A percentile compares a stretch with the other conserved stretches of the same genome.
Conservation (phyloP, 2,888 invertebrate species). For the Molorchus minor region DNA sequence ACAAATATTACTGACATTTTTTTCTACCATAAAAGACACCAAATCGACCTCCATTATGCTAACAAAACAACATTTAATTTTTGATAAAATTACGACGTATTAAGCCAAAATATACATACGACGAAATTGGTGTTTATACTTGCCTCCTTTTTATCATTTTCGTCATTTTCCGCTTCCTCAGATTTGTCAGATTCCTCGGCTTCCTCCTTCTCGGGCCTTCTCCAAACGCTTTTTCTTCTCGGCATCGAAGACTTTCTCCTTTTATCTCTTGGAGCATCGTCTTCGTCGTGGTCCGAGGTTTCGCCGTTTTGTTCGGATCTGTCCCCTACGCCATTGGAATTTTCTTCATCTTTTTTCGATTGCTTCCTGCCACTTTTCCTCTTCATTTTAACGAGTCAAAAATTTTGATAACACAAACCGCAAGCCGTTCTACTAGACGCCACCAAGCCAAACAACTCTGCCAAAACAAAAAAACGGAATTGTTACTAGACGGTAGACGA, state of each 20-base stretch:
- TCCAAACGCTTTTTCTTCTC: constrained; percentile 38
- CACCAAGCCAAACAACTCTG: constrained; percentile 20
- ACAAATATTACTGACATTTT: too few species aligned
- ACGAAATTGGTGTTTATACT: constrained; percentile 2
- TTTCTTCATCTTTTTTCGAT: constrained; percentile 29
- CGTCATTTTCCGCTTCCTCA: constrained; percentile 26
- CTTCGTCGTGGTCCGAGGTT: constrained; percentile 45
- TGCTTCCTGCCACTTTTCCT: constrained; percentile 33
- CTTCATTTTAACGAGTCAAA: constrained; percentile 30
- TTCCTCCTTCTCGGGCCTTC: constrained; percentile 25
- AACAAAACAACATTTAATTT: neutral
- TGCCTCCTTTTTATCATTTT: constrained; percentile 30
- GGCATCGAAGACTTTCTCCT: constrained; percentile 43
- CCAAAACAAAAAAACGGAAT: constrained; percentile 21
- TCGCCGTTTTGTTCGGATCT: constrained; percentile 40
- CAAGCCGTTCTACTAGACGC: constrained; percentile 15
- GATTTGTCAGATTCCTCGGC: constrained; percentile 21
- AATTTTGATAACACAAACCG: constrained; percentile 14
- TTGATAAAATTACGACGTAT: neutral
- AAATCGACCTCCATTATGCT: constrained; percentile 10
- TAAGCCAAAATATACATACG: constrained; percentile 1
- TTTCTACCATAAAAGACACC: constrained; percentile 12
- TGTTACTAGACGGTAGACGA: constrained; percentile 10
- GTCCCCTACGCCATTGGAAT: constrained; percentile 36
- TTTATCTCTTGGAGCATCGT: constrained; percentile 49